Evolutionary conservation across 2,888 invertebrate species (phyloP).

Genomic region (Macrosiphum euphorbiae): DNA sequence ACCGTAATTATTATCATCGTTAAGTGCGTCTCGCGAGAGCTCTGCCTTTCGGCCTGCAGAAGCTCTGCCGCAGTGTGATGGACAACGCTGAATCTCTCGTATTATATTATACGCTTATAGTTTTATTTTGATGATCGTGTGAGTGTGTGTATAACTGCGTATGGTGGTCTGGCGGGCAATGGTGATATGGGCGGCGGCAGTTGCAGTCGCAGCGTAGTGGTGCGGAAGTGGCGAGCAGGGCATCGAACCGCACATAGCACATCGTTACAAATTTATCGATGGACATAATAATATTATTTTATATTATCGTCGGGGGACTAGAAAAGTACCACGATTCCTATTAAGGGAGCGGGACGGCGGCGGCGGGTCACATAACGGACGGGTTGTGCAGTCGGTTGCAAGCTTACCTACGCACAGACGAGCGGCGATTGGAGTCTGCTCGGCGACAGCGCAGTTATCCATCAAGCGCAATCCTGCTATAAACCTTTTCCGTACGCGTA

Average conservation of each 20-base stretch:
- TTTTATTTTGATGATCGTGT: background rate
- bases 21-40: constrained; percentile 38
- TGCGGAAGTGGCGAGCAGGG: background rate
- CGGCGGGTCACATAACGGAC: constrained; percentile 58
- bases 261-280: constrained; percentile 42
- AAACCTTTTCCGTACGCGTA: background rate
- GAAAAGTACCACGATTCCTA: constrained; percentile 32
- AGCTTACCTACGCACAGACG: background rate
- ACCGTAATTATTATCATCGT: background rate
- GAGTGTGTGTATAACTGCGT: background rate
- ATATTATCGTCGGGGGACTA: background rate
- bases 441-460: background rate
- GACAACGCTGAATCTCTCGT: background rate
- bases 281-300: constrained; percentile 8
- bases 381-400: background rate
- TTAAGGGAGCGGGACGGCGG: constrained; percentile 43
- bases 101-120: background rate
- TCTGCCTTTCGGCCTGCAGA: background rate
- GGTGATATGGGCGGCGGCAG: background rate
- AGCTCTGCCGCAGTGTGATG: background rate
- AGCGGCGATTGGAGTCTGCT: background rate
- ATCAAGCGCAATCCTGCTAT: background rate
- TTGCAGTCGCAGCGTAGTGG: background rate
- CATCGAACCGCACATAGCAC: constrained; percentile 47
- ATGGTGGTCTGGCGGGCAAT: background rate